Evolutionary conservation across 2,113 vertebrate species (phyloP).

Genomic region (Herpetotheres cachinnans): DNA sequence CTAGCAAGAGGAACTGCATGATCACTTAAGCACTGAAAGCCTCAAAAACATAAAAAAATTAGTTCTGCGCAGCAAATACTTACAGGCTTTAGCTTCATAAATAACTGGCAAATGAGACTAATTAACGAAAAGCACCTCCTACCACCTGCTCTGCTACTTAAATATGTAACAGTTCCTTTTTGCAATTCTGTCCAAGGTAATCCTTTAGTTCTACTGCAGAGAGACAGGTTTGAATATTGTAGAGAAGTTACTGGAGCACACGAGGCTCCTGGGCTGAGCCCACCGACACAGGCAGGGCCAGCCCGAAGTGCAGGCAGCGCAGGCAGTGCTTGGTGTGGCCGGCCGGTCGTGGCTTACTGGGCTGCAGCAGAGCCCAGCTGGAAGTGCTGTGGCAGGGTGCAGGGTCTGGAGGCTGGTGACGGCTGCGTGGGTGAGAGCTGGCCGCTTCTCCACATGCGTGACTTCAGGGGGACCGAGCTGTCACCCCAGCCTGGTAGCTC

Average conservation of each 20-base stretch:
- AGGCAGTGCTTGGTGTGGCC: no score
- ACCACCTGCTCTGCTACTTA: not conserved
- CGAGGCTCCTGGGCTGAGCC: not conserved
- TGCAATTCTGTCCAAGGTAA: not conserved
- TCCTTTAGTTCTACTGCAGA: not conserved
- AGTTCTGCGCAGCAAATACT: not conserved
- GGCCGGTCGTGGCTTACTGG: no score
- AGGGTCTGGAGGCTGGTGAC: accelerated
- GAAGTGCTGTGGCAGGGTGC: no score
- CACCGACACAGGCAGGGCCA: not conserved
- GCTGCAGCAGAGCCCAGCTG: not conserved
- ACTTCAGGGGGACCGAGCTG: no score
- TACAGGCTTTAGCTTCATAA: not conserved
- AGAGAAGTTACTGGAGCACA: accelerated
- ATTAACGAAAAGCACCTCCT: not conserved
- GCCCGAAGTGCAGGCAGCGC: not conserved
- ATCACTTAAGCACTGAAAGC: not conserved
- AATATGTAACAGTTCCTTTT: accelerated
- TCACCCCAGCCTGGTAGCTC: not conserved
- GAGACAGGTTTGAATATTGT: accelerated
- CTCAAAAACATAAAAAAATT: not conserved
- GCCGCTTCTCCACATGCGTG: accelerated
- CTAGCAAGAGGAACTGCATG: not conserved
- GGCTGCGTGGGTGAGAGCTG: not conserved
- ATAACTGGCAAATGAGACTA: not conserved